Base-by-base conservation (phyloP, 2,797 vertebrate genomes). In the Micropoecilia bifurca region DNA sequence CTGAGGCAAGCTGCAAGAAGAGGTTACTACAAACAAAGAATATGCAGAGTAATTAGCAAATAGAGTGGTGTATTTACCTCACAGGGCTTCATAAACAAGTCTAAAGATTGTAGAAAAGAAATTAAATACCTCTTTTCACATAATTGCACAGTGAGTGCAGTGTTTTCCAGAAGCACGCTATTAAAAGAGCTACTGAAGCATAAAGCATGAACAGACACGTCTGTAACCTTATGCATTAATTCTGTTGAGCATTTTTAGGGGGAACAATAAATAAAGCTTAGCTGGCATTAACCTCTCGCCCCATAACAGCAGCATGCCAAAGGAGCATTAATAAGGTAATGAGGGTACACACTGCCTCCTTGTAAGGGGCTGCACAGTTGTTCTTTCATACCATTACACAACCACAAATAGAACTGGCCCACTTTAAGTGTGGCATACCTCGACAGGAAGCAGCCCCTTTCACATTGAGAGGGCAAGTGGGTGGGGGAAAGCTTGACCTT, bases 191-290 rank as follows among this genome's bases (percentile, higher is more conserved):
- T 46, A 85, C 68, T 71, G 81, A 82, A 84, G 89, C 77, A 59
- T 84, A 78, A 79, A 88, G 91, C 90, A 83, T 85, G 89, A 88
- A 85, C 88, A 91, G 85, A 91, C 91, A 93, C 63, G 91, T 89
- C 90, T 89, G 94, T 91, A 94, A 95, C 93, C 83, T 90, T 94
- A 94, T 94, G 95, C 91, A 88, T 95, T 94, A 93, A 96, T 94
- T 94, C 94, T 92, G 90, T 83, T 94, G 94, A 95, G 93, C 90
- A 94, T 96, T 96, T 95, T 94, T 93, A 87, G 82, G 74, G 83
- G 84, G 92, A 95, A 95, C 94, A 96, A 96, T 96, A 96, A 96
- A 96, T 96, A 96, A 96, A 96, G 95, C 94, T 94, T 90, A 95
- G 93, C 92, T 93, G 92, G 95, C 87, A 95, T 96, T 96, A 95